Percentiles rank a stretch among this genome's conserved stretches.
Evolutionary conservation across 2,888 invertebrate species (phyloP).

Genomic region (Muschampia plurimacula): DNA sequence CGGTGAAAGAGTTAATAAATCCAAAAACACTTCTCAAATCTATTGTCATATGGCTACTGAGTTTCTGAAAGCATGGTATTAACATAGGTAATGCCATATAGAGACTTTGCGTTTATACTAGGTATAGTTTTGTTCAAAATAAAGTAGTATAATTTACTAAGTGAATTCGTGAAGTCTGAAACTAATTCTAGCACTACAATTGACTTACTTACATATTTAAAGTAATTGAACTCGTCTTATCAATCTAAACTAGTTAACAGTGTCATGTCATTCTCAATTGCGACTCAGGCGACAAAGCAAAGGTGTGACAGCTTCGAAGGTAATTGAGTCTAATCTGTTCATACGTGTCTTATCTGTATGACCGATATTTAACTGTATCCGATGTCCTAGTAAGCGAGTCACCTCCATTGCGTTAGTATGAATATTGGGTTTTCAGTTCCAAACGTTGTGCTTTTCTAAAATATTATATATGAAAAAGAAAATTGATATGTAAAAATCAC

Average conservation of each 20-base stretch:
- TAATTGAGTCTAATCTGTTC: conserved; percentile 25
- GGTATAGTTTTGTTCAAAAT: too few species aligned
- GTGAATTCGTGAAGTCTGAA: too few species aligned
- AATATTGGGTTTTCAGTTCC: background rate
- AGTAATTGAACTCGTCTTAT: background rate
- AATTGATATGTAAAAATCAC: too few species aligned
- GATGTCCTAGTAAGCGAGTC: background rate
- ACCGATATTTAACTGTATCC: conserved; percentile 12
- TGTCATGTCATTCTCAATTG: conserved; percentile 14
- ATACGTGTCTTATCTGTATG: conserved; percentile 23
- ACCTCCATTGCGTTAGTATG: background rate
- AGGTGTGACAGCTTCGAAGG: conserved; percentile 24
- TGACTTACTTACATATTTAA: background rate
- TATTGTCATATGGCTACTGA: too few species aligned
- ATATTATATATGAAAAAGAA: background rate
- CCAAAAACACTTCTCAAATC: too few species aligned
- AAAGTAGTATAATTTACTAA: too few species aligned
- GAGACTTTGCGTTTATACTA: too few species aligned
- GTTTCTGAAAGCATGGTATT: too few species aligned
- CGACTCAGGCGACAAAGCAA: conserved; percentile 8
- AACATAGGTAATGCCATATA: too few species aligned
- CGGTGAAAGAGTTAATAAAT: too few species aligned
- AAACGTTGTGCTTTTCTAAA: background rate
- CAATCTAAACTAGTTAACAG: background rate
- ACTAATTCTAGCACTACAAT: too few species aligned